Percentiles rank a stretch among this genome's conserved stretches.
Evolutionary conservation across 1,140 invertebrate species (phyloP).

Genomic region (Drosophila paulistorum): DNA sequence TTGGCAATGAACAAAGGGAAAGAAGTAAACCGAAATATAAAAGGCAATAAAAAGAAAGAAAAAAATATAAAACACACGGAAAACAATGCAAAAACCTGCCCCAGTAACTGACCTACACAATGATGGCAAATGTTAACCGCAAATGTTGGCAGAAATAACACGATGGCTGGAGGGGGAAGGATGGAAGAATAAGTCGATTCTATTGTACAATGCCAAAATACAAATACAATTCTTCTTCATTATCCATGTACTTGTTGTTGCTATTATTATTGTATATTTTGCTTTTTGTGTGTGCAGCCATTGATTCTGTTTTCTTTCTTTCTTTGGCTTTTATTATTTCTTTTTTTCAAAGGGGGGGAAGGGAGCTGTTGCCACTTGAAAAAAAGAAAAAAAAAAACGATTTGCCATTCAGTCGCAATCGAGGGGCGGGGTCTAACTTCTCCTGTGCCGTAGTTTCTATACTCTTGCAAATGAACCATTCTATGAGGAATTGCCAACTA

Average conservation of each 20-base stretch:
- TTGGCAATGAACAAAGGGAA: conserved; percentile 45
- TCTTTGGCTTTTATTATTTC: neutral
- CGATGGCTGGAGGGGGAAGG: conserved; percentile 17
- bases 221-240: conserved; percentile 63
- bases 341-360: neutral
- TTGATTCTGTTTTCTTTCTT: conserved; percentile 48
- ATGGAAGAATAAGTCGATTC: conserved; percentile 46
- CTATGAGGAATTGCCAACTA: no score
- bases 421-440: neutral
- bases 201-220: conserved; percentile 49
- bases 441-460: conserved; percentile 5
- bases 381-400: conserved; percentile 32
- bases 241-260: conserved; percentile 60
- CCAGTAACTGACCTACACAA: conserved; percentile 67
- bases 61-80: conserved; percentile 4
- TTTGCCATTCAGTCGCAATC: conserved; percentile 20
- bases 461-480: conserved; percentile 11
- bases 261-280: conserved; percentile 34
- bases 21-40: conserved; percentile 15
- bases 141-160: conserved; percentile 41
- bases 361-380: conserved; percentile 38
- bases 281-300: conserved; percentile 35
- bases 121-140: conserved; percentile 55
- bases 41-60: conserved; percentile 34
- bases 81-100: conserved; percentile 58